These are phyloP conservation scores for Octodon degus DNA, from an alignment of 2,113 vertebrate genomes.

Conservation along the genomic window DNA sequence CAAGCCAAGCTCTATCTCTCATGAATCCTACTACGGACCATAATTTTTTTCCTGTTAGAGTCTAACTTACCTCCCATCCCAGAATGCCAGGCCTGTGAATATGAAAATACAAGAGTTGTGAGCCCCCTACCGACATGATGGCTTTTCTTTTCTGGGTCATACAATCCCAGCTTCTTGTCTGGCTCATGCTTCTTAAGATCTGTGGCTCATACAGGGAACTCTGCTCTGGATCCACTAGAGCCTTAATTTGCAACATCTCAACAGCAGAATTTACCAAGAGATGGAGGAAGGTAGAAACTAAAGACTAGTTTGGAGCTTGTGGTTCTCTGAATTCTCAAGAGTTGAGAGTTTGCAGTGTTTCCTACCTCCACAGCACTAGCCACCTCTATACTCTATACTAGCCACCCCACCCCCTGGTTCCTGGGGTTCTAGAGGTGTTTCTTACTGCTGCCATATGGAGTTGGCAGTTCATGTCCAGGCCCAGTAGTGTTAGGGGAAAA, in stretches of 20 bases:
- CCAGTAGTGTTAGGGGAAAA: background rate
- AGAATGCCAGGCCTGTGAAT: background rate
- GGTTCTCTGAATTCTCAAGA: background rate
- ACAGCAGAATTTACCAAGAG: background rate
- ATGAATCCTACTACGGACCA: background rate
- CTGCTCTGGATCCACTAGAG: background rate
- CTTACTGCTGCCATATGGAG: background rate
- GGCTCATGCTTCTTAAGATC: background rate
- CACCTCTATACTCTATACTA: background rate
- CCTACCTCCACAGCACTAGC: background rate
- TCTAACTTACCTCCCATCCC: background rate
- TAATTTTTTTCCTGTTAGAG: background rate
- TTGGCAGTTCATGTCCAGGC: background rate
- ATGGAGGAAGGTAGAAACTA: background rate
- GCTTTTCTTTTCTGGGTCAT: background rate
- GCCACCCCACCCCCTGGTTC: background rate
- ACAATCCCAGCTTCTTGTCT: background rate
- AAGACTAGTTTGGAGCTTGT: background rate
- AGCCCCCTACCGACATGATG: accelerated
- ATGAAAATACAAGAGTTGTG: background rate
- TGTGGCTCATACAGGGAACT: background rate
- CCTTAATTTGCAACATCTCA: background rate
- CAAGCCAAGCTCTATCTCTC: background rate
- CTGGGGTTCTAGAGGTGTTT: background rate
- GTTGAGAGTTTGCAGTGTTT: background rate